These are phyloP conservation scores for Porites lutea DNA, from an alignment of 64 coral and sea anemone species.

Conservation along the genomic window DNA sequence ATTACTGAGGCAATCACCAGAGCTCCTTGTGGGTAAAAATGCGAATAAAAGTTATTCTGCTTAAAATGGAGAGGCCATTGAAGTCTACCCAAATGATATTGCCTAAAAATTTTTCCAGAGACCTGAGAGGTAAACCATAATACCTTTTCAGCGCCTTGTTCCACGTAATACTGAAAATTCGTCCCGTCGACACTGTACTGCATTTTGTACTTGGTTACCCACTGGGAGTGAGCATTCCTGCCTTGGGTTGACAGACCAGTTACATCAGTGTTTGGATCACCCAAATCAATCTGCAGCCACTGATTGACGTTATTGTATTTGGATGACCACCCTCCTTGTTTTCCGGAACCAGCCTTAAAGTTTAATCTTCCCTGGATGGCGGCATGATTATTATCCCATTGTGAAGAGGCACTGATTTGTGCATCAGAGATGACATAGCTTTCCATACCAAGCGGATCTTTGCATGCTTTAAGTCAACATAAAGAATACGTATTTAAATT, in stretches of 20 bases:
- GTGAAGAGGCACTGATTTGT: conserved; percentile 38
- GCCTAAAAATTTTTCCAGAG: too few species aligned
- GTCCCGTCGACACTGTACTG: not conserved
- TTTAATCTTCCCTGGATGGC: conserved; percentile 20
- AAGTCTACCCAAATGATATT: too few species aligned
- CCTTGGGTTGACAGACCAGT: not conserved
- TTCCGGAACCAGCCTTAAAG: not conserved
- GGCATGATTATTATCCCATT: not conserved
- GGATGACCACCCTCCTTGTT: not conserved
- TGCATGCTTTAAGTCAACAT: not conserved
- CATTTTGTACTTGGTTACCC: not conserved
- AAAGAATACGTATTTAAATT: too few species aligned
- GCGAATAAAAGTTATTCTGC: too few species aligned
- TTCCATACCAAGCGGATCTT: not conserved
- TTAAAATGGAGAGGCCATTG: too few species aligned
- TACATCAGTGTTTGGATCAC: not conserved
- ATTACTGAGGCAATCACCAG: too few species aligned
- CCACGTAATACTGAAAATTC: not conserved
- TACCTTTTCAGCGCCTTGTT: not conserved
- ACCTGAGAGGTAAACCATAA: too few species aligned
- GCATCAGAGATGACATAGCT: not conserved
- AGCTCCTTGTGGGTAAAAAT: too few species aligned
- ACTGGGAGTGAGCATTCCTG: not conserved
- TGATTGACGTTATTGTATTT: not conserved
- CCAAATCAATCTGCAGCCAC: not conserved